A percentile compares a stretch with the other conserved stretches of the same genome.
These are phyloP conservation scores for Gavialis gangeticus DNA, from an alignment of 2,113 vertebrate species.

Conservation along the genomic window DNA sequence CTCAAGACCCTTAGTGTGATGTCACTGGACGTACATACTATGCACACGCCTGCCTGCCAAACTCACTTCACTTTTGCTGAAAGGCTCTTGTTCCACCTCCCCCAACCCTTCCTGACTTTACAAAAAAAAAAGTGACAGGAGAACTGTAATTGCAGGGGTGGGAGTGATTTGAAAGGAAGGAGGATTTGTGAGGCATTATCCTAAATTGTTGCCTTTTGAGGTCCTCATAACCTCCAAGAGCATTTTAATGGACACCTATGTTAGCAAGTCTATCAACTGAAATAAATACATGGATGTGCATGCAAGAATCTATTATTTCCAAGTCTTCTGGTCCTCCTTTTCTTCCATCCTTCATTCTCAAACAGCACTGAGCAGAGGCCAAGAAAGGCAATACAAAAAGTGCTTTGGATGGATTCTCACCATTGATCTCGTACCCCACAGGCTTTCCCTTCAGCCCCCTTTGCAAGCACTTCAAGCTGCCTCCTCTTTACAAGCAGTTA, in stretches of 20 bases:
- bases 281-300: fast-evolving
- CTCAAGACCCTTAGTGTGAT: not conserved
- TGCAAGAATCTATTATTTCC: fast-evolving
- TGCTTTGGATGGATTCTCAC: not conserved
- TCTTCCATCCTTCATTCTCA: not conserved
- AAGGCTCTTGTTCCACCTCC: fast-evolving
- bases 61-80: not conserved
- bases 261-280: not conserved
- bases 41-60: not conserved
- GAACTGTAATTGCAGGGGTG: not conserved
- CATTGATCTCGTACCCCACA: not conserved
- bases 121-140: not conserved
- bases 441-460: not conserved
- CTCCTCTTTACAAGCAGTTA: not conserved
- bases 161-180: fast-evolving
- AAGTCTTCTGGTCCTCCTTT: not conserved
- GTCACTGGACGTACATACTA: fast-evolving
- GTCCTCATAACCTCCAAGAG: not conserved
- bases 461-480: too few relatives aligned
- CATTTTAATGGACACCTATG: not conserved
- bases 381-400: not conserved
- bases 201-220: not conserved
- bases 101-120: not conserved
- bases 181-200: not conserved
- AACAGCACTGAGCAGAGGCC: not conserved